A percentile compares a stretch with the other conserved stretches of the same genome.
These are phyloP conservation scores for Pollenia angustigena DNA, from an alignment of 2,888 invertebrate species.

Conservation along the genomic window DNA sequence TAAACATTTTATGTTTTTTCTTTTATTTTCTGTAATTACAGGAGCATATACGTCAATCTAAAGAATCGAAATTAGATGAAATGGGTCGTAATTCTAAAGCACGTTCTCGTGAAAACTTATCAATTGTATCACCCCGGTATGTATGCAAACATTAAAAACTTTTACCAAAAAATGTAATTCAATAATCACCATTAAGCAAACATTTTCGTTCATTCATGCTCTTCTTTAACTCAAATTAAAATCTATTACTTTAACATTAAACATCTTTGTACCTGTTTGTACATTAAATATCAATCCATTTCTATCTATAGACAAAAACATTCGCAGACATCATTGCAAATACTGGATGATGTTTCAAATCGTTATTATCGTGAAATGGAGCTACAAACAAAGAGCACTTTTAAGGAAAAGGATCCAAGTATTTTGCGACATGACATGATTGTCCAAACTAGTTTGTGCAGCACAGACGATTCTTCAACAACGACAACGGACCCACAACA, in stretches of 20 bases:
- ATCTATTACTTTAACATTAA: conserved; percentile 43
- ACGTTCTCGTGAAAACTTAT: conserved; percentile 84
- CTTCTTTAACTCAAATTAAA: conserved; percentile 36
- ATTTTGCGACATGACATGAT: conserved; percentile 83
- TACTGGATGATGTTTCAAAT: conserved; percentile 83
- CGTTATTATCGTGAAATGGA: conserved; percentile 83
- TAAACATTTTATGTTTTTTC: background rate
- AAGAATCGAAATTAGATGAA: conserved; percentile 91
- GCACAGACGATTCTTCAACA: conserved; percentile 76
- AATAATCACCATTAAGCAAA: conserved; percentile 42
- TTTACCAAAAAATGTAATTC: conserved; percentile 6
- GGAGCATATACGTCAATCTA: conserved; percentile 91
- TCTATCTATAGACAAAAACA: conserved; percentile 80
- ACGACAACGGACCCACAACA: conserved; percentile 66
- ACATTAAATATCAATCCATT: no score
- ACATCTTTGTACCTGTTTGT: no score
- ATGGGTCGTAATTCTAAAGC: conserved; percentile 85
- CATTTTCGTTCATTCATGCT: conserved; percentile 46
- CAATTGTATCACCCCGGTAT: conserved; percentile 78
- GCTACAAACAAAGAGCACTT: conserved; percentile 80
- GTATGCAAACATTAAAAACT: conserved; percentile 8
- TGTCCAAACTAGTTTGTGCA: conserved; percentile 81
- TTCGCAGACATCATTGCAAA: conserved; percentile 83
- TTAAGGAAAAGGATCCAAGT: conserved; percentile 83
- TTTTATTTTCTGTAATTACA: conserved; percentile 80